Evolutionary conservation across 1,140 invertebrate species (phyloP).

Genomic region (Tetramorium parvispinum): DNA sequence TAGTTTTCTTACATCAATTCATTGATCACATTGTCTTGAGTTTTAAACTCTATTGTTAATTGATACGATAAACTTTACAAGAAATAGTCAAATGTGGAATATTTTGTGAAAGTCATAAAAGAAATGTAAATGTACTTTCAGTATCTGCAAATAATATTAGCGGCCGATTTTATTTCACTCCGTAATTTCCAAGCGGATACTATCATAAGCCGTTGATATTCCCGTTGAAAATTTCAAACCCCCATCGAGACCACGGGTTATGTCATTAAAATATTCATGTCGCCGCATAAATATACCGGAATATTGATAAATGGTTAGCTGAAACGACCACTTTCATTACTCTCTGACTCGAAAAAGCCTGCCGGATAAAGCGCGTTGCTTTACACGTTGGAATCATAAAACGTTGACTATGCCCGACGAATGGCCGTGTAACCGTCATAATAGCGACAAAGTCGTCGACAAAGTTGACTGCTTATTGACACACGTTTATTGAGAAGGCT

Average conservation of each 20-base stretch:
- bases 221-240: conserved; percentile 33
- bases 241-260: not conserved
- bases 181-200: conserved; percentile 1
- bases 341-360: conserved; percentile 27
- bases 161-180: not conserved
- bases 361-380: conserved; percentile 26
- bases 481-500: conserved; percentile 74
- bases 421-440: conserved; percentile 61
- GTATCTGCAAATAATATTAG: conserved; percentile 23
- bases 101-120: not conserved
- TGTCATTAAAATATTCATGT: conserved; percentile 46
- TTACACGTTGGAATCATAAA: conserved; percentile 53
- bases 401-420: conserved; percentile 34
- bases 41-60: not conserved
- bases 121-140: not conserved
- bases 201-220: not conserved
- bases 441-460: conserved; percentile 65
- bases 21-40: not conserved
- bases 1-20: not conserved
- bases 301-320: conserved; percentile 40
- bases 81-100: not conserved
- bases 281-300: conserved; percentile 22
- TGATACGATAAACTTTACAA: not conserved
- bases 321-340: conserved; percentile 34
- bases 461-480: conserved; percentile 63